Evolutionary conservation across 92 coral and sea anemone species (phyloP), one percentile per base, ranked within the genome.

Genomic region (Ricordea florida): DNA sequence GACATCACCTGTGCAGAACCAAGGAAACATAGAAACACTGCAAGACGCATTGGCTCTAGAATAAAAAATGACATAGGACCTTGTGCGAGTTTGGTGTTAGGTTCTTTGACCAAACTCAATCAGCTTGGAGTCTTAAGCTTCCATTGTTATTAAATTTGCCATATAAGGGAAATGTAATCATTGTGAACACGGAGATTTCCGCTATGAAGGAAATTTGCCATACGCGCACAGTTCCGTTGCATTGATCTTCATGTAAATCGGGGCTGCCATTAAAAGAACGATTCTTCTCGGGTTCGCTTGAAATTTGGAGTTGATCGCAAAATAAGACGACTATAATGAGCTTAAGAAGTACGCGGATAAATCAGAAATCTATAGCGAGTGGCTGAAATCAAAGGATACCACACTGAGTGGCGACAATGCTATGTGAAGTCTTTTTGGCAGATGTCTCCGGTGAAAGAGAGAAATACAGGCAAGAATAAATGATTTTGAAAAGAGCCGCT

Each of bases 191-290:
- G 85, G 85, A 55, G 79, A 91, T 88, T 91, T 91, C 97, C 97
- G 97, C 80, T 82, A 38, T 14, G 57, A 64, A 88, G 93, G 97
- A 91, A 91, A 91, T 91, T 87, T 88, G 79, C 79, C 90, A 76
- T 87, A 81, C 82, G 27, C 40, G 62, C 86, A 66, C 1, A 32
- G 68, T 91, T 91, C 93, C 97, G 93, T 69, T 78, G 77, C 83
- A 78, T 84, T 88, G 84, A 89, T 71, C 71, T 59, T 28, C 62
- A 87, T 82, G 92, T 87, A 83, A 87, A 90, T 90, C 59, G 67
- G 29, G 10, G 9, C 32, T 53, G 37, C 10, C 51, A 21, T 52
- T 27, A 7, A 53, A 4, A 8, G 35, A 13, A 16, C 8, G 46
- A 17, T 25, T 43, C 10, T 26, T 24, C 44, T 23, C 10, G 20